Base-by-base conservation (phyloP, 2,113 vertebrate genomes). In the Castor canadensis region DNA sequence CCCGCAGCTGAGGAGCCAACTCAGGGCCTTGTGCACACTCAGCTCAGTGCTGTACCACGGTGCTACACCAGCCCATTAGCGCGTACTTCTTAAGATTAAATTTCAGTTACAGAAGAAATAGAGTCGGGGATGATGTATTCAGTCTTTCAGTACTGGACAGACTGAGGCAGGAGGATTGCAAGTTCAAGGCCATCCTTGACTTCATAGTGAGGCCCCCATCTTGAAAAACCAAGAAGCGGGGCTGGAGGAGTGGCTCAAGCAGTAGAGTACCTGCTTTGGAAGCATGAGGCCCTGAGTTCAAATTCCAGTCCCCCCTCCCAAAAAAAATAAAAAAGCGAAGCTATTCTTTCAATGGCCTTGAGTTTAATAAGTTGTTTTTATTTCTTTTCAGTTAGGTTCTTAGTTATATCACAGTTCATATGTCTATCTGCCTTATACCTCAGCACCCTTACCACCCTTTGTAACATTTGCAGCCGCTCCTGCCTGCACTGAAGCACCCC, bases 401-500 rank as follows among this genome's bases (percentile, higher is more conserved):
- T 45, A 45, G 60, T 62, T 89, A 35, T 38, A 43, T 56, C 35
- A 3, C 73, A 69, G 40, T 82, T 94, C 49, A 5, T n/a, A 13
- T 62, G 40, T 52, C 13, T 24, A 6, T 80, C 11, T 20, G 20
- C 84, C 10, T 93, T 84, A 11, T 69, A 30, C 6, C 0, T 87
- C 13, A 2, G 0, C 43, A 67, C 64, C 79, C 95, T 75, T 94
- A 69, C 66, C 24, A 16, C 69, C 88, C 77, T 97, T 80, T 95
- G 81, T n/a, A 83, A 95, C 56, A 66, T 98, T 96, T 97, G 8
- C 96, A 89, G 96, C 97, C 98, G 98, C 99, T 80, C 98, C 99
- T 90, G 98, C 98, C 97, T 98, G 98, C 64, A 96, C 79, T 90
- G 99, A 99, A 96, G 98, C 97, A 81, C 98, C 99, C 11, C 97